A percentile compares a stretch with the other conserved stretches of the same genome.
Evolutionary conservation across 2,113 vertebrate genomes (phyloP).

Genomic region (Acrocephalus arundinaceus): DNA sequence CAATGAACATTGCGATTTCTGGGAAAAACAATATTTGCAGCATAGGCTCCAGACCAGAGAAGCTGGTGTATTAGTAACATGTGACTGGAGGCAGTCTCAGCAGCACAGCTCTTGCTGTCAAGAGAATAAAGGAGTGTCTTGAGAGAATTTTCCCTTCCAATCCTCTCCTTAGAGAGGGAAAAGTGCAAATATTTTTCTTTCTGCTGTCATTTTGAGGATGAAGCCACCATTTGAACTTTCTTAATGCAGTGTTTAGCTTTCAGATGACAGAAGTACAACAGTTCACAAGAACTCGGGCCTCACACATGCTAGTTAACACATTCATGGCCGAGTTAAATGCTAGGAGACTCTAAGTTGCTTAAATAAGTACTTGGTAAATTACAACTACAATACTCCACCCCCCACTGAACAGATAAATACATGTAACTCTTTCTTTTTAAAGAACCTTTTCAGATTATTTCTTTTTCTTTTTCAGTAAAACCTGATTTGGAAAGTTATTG

Average conservation of each 20-base stretch:
- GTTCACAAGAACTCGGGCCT: background rate
- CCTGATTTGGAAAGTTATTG: background rate
- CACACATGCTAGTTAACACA: background rate
- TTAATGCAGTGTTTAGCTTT: constrained; percentile 37
- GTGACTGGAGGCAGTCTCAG: constrained; percentile 6
- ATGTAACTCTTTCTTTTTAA: background rate
- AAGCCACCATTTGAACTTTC: constrained; percentile 33
- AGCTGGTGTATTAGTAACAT: background rate
- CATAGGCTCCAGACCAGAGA: background rate
- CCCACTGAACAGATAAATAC: background rate
- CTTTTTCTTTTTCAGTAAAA: background rate
- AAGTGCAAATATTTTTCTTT: constrained; percentile 50
- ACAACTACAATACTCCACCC: accelerated
- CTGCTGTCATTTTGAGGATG: constrained; percentile 17
- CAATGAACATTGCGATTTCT: background rate
- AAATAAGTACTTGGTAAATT: background rate
- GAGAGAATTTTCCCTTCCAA: background rate
- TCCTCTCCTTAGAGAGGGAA: background rate
- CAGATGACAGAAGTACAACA: constrained; percentile 25
- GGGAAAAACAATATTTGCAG: background rate
- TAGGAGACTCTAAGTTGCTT: background rate
- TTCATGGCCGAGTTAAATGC: background rate
- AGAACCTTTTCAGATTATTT: background rate
- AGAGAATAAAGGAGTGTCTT: constrained; percentile 9
- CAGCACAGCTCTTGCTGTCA: background rate